These are phyloP conservation scores for Ploceus nigricollis DNA, from an alignment of 2,113 vertebrate genomes.

Conservation along the genomic window DNA sequence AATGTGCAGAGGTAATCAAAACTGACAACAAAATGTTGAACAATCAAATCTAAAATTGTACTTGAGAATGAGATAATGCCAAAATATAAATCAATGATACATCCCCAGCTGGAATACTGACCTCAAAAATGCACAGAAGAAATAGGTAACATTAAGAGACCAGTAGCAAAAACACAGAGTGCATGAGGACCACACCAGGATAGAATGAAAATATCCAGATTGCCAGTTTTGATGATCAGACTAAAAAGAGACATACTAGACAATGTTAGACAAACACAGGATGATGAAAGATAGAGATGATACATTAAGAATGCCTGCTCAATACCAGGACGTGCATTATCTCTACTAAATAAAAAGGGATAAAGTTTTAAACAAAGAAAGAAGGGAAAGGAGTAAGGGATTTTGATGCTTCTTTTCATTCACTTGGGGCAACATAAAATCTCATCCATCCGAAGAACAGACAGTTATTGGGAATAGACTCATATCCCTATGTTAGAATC, in stretches of 20 bases:
- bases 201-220: background rate
- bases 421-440: background rate
- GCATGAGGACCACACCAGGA: background rate
- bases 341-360: background rate
- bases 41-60: background rate
- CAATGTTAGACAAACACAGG: background rate
- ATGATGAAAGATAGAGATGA: background rate
- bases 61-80: background rate
- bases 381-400: background rate
- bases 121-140: background rate
- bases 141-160: background rate
- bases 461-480: background rate
- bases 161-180: background rate
- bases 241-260: background rate
- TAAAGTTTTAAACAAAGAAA: background rate
- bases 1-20: background rate
- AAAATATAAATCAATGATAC: background rate
- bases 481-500: background rate
- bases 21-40: background rate
- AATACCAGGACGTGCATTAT: background rate
- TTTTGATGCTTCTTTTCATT: background rate
- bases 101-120: background rate
- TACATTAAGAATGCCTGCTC: background rate
- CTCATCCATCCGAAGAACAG: background rate
- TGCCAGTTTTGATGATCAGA: background rate